phyloP scores from a whole-genome alignment of 2,113 vertebrate species.

The Lophotis ruficrista region DNA sequence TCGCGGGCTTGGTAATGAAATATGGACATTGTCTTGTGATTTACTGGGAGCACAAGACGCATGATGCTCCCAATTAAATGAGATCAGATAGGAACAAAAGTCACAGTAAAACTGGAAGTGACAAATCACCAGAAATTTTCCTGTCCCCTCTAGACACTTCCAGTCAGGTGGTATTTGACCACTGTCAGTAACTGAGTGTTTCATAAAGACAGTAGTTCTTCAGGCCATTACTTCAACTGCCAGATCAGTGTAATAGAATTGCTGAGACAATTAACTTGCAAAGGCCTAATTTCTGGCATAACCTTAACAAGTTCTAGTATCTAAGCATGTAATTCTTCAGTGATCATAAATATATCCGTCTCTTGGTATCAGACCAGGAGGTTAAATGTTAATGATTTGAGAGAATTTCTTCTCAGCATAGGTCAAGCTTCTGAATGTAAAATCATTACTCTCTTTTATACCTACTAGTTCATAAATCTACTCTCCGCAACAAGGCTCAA shows the following conservation, averaged over 20 bases:
- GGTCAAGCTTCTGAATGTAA: neutral
- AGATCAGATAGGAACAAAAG: neutral
- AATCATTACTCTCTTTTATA: neutral
- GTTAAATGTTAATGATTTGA: neutral
- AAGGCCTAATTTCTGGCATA: neutral
- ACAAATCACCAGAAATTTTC: neutral
- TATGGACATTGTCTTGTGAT: neutral
- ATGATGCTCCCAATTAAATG: neutral
- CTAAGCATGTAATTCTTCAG: neutral
- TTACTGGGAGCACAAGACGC: neutral
- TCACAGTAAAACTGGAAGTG: neutral
- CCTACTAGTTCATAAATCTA: neutral
- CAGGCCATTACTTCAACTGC: neutral
- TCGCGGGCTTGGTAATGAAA: neutral
- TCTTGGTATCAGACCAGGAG: neutral
- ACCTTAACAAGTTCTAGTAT: neutral
- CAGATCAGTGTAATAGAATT: neutral
- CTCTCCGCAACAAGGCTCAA: neutral
- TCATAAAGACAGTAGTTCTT: neutral
- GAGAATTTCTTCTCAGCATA: neutral
- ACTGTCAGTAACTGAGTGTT: neutral
- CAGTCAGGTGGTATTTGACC: neutral
- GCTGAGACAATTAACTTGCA: neutral
- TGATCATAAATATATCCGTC: neutral
- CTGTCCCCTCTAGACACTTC: neutral